phyloP scores from a whole-genome alignment of 2,113 vertebrate species.

The Lathamus discolor region DNA sequence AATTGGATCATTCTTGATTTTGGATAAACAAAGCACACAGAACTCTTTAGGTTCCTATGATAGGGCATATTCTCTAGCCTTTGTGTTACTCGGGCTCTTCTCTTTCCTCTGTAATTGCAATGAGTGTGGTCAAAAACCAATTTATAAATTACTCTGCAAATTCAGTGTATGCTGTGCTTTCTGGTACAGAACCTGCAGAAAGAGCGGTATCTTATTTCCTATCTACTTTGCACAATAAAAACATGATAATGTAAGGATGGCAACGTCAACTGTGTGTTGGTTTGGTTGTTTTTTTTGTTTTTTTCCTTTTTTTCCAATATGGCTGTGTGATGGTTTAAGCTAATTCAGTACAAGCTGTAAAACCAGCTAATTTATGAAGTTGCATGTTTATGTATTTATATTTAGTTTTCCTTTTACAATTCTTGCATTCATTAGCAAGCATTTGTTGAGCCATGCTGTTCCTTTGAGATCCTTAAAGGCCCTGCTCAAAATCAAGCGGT shows the following conservation, averaged over 20 bases:
- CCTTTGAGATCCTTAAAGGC: slow-evolving; percentile 17
- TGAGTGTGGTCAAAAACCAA: neutral
- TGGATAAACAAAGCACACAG: neutral
- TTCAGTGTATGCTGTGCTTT: neutral
- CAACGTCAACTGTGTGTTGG: neutral
- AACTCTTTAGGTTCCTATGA: neutral
- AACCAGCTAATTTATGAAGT: neutral
- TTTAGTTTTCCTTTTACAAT: slow-evolving; percentile 5
- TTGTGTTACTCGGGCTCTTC: neutral
- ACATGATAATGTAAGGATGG: neutral
- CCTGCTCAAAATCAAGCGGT: slow-evolving; percentile 18
- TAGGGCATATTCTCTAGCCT: neutral
- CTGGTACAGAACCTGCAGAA: neutral
- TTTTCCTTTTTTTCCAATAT: neutral
- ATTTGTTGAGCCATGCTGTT: neutral
- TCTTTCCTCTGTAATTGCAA: neutral
- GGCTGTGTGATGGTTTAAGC: neutral
- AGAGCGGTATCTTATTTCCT: neutral
- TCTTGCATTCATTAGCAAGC: neutral
- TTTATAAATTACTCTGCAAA: neutral
- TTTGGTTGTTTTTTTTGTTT: neutral
- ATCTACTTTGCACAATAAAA: neutral
- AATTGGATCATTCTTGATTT: neutral
- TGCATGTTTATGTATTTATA: neutral
- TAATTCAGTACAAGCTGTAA: slow-evolving; percentile 16